Evolutionary conservation across 2,888 invertebrate species (phyloP).

Genomic region (Polyploca ridens): DNA sequence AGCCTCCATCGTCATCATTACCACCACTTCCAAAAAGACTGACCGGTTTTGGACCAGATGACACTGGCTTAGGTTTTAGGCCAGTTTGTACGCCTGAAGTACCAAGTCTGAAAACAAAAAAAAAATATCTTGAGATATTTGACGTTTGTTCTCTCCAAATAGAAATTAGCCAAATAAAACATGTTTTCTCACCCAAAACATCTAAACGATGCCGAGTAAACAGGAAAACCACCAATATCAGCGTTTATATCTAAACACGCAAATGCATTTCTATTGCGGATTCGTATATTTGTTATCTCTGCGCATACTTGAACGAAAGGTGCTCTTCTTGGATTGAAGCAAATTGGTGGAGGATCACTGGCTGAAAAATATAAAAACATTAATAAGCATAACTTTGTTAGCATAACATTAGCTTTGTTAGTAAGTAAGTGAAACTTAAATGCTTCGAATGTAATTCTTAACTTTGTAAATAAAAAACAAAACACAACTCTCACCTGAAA

Average conservation of each 20-base stretch:
- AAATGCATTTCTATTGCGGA: slow-evolving; percentile 91
- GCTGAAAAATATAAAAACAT: slow-evolving; percentile 74
- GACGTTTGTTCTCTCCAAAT: background rate
- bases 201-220: slow-evolving; percentile 83
- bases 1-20: slow-evolving; percentile 55
- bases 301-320: slow-evolving; percentile 89
- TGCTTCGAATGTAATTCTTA: background rate
- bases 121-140: background rate
- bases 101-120: slow-evolving; percentile 63
- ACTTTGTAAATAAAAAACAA: background rate
- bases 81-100: slow-evolving; percentile 75
- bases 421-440: background rate
- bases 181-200: slow-evolving; percentile 72
- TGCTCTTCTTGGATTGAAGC: slow-evolving; percentile 88
- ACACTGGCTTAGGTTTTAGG: slow-evolving; percentile 72
- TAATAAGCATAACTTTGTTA: slow-evolving; percentile 18
- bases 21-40: slow-evolving; percentile 66
- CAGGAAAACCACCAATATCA: slow-evolving; percentile 83
- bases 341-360: slow-evolving; percentile 90
- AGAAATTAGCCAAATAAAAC: background rate
- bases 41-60: slow-evolving; percentile 69
- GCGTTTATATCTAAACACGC: slow-evolving; percentile 91
- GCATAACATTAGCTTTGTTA: too few relatives aligned
- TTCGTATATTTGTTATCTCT: slow-evolving; percentile 91
- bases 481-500: slow-evolving; percentile 86